phyloP scores from a whole-genome alignment of 2,888 invertebrate species.

The Alcis repandata region DNA sequence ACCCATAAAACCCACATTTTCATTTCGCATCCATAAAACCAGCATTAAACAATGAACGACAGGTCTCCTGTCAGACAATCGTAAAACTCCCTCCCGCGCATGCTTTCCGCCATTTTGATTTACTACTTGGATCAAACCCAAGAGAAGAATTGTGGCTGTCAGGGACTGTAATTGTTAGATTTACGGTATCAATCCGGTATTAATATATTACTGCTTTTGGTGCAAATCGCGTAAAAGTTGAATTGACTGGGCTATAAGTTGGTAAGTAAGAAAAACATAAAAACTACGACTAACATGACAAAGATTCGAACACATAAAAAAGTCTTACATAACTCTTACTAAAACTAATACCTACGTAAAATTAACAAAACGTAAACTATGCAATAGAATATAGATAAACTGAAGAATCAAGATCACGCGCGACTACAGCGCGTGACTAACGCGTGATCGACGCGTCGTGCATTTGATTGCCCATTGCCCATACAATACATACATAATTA shows the following conservation, averaged over 20 bases:
- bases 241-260: too few relatives aligned
- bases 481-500: not conserved
- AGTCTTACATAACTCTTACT: too few relatives aligned
- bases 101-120: slow-evolving; percentile 78
- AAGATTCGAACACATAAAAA: too few relatives aligned
- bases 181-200: slow-evolving; percentile 7
- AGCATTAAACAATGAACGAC: slow-evolving; percentile 26
- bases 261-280: too few relatives aligned
- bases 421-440: too few relatives aligned
- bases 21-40: slow-evolving; percentile 24
- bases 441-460: not conserved
- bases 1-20: slow-evolving; percentile 31
- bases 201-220: too few relatives aligned
- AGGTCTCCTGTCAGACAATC: slow-evolving; percentile 56
- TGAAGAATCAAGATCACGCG: too few relatives aligned
- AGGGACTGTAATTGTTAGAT: slow-evolving; percentile 9
- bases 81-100: slow-evolving; percentile 73
- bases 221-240: too few relatives aligned
- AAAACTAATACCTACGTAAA: too few relatives aligned
- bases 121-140: slow-evolving; percentile 76
- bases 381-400: too few relatives aligned
- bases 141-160: slow-evolving; percentile 48
- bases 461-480: not conserved
- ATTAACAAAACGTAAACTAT: too few relatives aligned
- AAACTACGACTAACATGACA: too few relatives aligned